phyloP scores from a whole-genome alignment of 2,888 invertebrate genomes.

The Epistrophe eligans region DNA sequence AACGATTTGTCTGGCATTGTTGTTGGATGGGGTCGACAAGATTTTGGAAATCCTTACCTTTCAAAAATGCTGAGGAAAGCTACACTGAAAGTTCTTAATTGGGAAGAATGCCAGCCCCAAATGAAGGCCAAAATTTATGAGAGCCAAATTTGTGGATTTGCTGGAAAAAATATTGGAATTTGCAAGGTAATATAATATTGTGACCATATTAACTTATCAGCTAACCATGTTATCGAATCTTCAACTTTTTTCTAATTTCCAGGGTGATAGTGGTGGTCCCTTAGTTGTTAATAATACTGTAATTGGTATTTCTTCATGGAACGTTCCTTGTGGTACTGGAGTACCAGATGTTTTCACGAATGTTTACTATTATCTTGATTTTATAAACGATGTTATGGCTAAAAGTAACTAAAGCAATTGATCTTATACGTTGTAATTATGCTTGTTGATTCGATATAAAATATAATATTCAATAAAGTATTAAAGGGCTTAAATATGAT shows the following conservation, averaged over 20 bases:
- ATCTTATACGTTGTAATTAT: not conserved
- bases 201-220: not conserved
- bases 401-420: not conserved
- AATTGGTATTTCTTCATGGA: slow-evolving; percentile 16
- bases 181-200: not conserved
- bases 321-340: slow-evolving; percentile 17
- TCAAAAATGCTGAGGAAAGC: slow-evolving; percentile 1
- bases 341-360: slow-evolving; percentile 28
- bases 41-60: not conserved
- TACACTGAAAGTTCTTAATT: not conserved
- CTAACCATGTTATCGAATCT: not conserved
- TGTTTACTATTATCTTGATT: slow-evolving; percentile 12
- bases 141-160: slow-evolving; percentile 17
- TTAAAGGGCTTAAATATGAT: too few species aligned
- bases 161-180: not conserved
- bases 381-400: slow-evolving; percentile 17
- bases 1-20: slow-evolving; percentile 8
- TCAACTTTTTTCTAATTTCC: not conserved
- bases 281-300: slow-evolving; percentile 14
- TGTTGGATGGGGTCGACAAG: slow-evolving; percentile 22
- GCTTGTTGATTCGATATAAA: not conserved
- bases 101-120: slow-evolving; percentile 11
- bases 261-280: slow-evolving; percentile 34
- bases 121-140: not conserved
- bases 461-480: not conserved